These are phyloP conservation scores for Atopsyche davidsoni DNA, from an alignment of 1,140 invertebrate species.

Conservation along the genomic window DNA sequence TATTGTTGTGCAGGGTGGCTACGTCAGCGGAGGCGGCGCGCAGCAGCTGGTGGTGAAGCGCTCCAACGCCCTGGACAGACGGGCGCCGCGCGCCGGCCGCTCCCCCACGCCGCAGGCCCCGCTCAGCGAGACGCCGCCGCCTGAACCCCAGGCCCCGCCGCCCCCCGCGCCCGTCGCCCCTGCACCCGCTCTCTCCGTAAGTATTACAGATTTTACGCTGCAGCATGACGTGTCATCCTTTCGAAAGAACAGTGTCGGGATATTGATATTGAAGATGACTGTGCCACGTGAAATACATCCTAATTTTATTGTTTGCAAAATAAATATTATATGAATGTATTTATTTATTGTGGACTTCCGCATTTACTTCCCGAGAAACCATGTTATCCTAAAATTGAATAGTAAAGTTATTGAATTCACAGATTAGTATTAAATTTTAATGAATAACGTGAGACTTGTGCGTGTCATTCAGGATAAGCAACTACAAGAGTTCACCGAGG, in stretches of 20 bases:
- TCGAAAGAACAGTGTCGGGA: too few species aligned
- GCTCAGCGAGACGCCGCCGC: neutral
- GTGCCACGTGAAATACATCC: too few species aligned
- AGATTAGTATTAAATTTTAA: neutral
- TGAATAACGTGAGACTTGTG: too few species aligned
- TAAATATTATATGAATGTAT: too few species aligned
- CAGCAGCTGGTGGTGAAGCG: conserved; percentile 56
- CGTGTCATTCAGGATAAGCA: conserved; percentile 25
- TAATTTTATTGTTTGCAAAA: too few species aligned
- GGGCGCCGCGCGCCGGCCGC: conserved; percentile 30
- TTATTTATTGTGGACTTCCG: too few species aligned
- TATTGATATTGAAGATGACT: too few species aligned
- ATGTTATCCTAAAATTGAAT: too few species aligned
- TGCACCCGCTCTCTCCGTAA: conserved; percentile 4
- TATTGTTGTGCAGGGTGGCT: conserved; percentile 55
- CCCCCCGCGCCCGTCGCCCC: conserved; percentile 22
- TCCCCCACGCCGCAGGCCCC: conserved; percentile 8
- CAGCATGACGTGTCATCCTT: too few species aligned
- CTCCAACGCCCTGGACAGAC: conserved; percentile 57
- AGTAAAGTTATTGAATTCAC: too few species aligned
- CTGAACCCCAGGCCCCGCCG: conserved; percentile 24
- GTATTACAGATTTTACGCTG: conserved; percentile 11
- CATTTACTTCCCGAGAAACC: too few species aligned
- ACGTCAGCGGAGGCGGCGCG: conserved; percentile 47
- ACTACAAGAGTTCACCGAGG: conserved; percentile 56